Conservation (phyloP, 2,113 vertebrate species). For the Laticauda colubrina region DNA sequence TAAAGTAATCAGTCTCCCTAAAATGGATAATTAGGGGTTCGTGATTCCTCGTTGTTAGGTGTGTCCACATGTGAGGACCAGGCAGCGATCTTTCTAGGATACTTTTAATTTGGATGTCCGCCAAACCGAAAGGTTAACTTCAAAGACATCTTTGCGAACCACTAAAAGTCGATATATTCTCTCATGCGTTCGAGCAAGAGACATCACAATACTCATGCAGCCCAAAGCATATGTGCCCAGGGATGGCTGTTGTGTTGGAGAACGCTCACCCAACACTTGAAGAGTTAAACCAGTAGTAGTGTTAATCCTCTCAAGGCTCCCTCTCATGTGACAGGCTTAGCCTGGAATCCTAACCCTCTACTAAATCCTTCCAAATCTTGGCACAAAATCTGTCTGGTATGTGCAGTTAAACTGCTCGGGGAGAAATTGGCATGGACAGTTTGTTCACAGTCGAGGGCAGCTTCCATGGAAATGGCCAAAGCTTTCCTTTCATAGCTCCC, state of each 20-base stretch:
- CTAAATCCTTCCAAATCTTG: background rate
- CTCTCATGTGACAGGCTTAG: background rate
- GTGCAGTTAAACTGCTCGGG: background rate
- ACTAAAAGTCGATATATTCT: no score
- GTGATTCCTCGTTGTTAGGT: no score
- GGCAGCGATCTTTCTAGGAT: no score
- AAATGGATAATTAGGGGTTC: no score
- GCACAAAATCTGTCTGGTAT: background rate
- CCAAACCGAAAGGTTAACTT: no score
- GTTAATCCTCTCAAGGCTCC: background rate
- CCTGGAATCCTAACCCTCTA: background rate
- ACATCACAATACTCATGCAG: no score
- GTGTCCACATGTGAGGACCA: no score
- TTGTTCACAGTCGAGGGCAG: background rate
- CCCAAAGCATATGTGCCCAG: background rate
- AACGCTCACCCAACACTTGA: background rate
- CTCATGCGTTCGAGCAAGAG: no score
- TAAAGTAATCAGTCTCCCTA: no score
- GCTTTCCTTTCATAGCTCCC: background rate
- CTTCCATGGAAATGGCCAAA: background rate
- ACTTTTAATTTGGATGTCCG: no score
- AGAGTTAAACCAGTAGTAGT: background rate
- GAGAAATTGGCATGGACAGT: rapidly evolving
- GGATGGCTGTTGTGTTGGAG: background rate
- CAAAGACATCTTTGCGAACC: no score